Base-by-base conservation (phyloP, 30 jellyfish, hydroid and myxozoan genomes). In the Catostylus mosaicus region DNA sequence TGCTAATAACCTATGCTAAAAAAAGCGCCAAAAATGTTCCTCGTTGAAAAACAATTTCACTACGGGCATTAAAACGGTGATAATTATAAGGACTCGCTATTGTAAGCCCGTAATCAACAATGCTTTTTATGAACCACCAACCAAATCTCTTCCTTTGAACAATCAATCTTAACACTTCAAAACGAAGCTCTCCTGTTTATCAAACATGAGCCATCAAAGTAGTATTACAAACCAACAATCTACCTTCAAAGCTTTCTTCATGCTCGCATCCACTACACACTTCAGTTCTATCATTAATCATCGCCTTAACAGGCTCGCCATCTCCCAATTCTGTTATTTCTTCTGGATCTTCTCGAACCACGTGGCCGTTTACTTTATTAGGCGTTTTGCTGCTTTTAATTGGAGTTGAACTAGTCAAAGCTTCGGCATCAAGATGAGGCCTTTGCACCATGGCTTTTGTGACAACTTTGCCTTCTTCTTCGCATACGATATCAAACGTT, bases 401-500 rank as follows among this genome's bases (percentile, higher is more conserved):
- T 22, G 61, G 80, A 45, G 80, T 68, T 3, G 80, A 68, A 68
- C 43, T 32, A 23, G 14, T 37, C 20, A 59, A 24, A 22, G 64
- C 38, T 37, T 68, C 80, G 10, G 64, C 32, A 37, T 68, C 80
- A 34, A 12, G 35, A 34, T 24, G 80, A 34, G 80, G 14, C 64
- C 65, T 30, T 24, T 45, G 59, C 37, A 68, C 80, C 12, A 68
- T 37, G 26, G 80, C 80, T 16, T 45, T 32, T 36, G 80, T 68
- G 37, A 68, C 57, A 37, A 68, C 80, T 31, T 37, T 23, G n/a
- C 64, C 61, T 10, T 30, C 61, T 6, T 68, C 45, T 18, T 68
- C 86, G 1, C 57, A 71, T n/a, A 48, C 83, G 1, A 69, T 37
- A 29, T 82, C 85, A 45, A 34, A 40, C 26, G 73, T 64, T 11